Evolutionary conservation across 2,797 vertebrate genomes (phyloP).

Genomic region (Sebastes aleutianus): DNA sequence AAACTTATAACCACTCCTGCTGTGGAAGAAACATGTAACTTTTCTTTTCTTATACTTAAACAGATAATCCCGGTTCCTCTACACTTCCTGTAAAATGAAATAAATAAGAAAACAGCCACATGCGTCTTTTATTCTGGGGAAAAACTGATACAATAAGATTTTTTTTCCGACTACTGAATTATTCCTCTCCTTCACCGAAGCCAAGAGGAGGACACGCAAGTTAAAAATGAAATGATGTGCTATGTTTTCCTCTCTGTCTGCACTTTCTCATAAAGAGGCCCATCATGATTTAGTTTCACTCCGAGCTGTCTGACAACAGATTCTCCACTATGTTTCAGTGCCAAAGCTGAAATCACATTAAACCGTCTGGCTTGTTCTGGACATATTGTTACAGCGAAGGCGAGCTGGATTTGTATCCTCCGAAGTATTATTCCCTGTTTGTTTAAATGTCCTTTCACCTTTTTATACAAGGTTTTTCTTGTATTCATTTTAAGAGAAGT

Average conservation of each 20-base stretch:
- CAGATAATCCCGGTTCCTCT: background rate
- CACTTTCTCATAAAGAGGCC: slow-evolving; percentile 35
- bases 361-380: slow-evolving; percentile 45
- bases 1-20: slow-evolving; percentile 4
- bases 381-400: slow-evolving; percentile 16
- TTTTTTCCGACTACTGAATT: slow-evolving; percentile 26
- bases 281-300: slow-evolving; percentile 62
- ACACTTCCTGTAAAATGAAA: background rate
- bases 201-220: slow-evolving; percentile 50
- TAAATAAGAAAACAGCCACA: background rate
- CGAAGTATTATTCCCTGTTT: slow-evolving; percentile 12
- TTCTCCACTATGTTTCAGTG: slow-evolving; percentile 10
- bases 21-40: slow-evolving; percentile 12
- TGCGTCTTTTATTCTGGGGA: background rate
- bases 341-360: slow-evolving; percentile 45
- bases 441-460: slow-evolving; percentile 32
- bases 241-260: slow-evolving; percentile 50
- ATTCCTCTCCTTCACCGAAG: slow-evolving; percentile 22
- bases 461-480: background rate
- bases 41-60: background rate
- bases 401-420: slow-evolving; percentile 5
- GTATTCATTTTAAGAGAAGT: background rate
- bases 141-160: background rate
- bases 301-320: slow-evolving; percentile 29
- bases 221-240: slow-evolving; percentile 47